A percentile compares a stretch with the other conserved stretches of the same genome.
Evolutionary conservation across 2,113 vertebrate genomes (phyloP).

Genomic region (Platanista minor): DNA sequence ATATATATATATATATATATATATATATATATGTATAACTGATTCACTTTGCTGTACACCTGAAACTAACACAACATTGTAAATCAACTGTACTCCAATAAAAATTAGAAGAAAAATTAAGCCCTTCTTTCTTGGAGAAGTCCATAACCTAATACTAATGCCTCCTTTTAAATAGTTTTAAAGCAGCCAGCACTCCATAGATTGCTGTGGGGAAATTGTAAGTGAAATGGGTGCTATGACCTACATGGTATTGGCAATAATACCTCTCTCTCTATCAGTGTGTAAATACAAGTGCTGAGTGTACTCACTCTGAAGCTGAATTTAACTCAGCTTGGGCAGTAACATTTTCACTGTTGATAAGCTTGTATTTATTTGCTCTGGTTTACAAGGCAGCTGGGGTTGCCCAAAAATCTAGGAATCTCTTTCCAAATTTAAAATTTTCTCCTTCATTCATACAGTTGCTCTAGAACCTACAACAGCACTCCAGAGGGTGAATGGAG

Average conservation of each 20-base stretch:
- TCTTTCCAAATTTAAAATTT: background rate
- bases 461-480: background rate
- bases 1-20: no score
- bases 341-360: background rate
- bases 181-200: conserved; percentile 36
- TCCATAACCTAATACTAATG: background rate
- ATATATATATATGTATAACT: no score
- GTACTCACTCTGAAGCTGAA: background rate
- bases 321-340: conserved; percentile 17
- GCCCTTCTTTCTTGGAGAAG: conserved; percentile 33
- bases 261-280: background rate
- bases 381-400: background rate
- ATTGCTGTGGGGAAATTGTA: conserved; percentile 34
- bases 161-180: conserved; percentile 26
- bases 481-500: background rate
- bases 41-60: no score
- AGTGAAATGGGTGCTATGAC: conserved; percentile 11
- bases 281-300: conserved; percentile 33
- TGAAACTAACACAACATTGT: no score
- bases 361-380: conserved; percentile 1
- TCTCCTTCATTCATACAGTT: background rate
- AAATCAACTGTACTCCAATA: no score
- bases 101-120: background rate
- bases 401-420: background rate
- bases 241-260: background rate